Base-by-base conservation (phyloP, 1,140 invertebrate species). In the Pteromalus puparum region DNA sequence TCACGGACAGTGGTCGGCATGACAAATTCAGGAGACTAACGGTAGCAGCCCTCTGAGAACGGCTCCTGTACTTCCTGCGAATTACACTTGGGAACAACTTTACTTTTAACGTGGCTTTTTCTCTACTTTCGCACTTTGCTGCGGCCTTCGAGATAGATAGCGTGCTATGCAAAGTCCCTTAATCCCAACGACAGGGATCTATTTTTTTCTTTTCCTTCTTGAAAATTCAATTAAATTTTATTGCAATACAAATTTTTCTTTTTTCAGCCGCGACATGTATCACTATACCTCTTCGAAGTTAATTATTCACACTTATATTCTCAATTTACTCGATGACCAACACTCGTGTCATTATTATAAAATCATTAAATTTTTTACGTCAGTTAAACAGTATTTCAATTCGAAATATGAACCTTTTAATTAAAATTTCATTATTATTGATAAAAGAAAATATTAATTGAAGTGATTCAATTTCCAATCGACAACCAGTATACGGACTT, bases 11-110 rank as follows among this genome's bases (percentile, higher is more conserved):
- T 18, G 70, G 68, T 73, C 46, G 28, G 68, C 38, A 61, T 81
- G 28, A 81, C 70, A 81, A 81, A 81, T 81, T 61, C 24, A 72
- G 68, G 26, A 30, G 26, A 18, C 26, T 61, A 61, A 61, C 53
- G 24, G n/a, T 15, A 46, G 34, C 28, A 42, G 13, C 67, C 26
- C 5, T 28, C 13, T 6, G 24, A 73, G 15, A 81, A 18, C 53
- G 6, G 42, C 46, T 46, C 38, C 67, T 70, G 42, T 81, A 34
- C 46, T 48, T n/a, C 18, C 26, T 61, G 21, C 5, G 67, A 73
- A 81, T 81, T 74, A 73, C 70, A 81, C 46, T 81, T 81, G 70
- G 70, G 42, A 30, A 81, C 38, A 81, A 81, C 80, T 73, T 81
- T 81, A 28, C 26, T 81, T 81, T 81, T 73, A 81, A 73, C 70